These are phyloP conservation scores for Catamblyrhynchus diadema DNA, from an alignment of 2,797 vertebrate species.

Conservation along the genomic window DNA sequence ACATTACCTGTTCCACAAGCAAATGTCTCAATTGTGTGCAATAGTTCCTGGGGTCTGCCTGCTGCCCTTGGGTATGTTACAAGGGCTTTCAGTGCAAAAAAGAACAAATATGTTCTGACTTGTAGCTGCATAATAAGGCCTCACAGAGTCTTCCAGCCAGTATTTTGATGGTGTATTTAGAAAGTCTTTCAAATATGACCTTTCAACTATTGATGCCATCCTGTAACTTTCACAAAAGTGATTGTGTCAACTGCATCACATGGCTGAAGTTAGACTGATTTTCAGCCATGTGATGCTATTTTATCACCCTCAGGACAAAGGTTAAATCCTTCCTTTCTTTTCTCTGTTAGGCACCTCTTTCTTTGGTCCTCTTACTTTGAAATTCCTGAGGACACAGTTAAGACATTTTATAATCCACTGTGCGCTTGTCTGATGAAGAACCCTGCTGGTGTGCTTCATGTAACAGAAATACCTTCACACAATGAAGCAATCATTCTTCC, in stretches of 20 bases:
- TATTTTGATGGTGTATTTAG: conserved; percentile 5
- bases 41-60: not conserved
- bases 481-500: conserved; percentile 58
- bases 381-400: conserved; percentile 55
- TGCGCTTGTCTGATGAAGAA: conserved; percentile 41
- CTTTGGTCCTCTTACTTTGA: conserved; percentile 40
- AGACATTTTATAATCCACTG: conserved; percentile 48
- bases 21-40: not conserved
- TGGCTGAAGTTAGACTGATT: conserved; percentile 58
- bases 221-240: conserved; percentile 43
- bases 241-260: conserved; percentile 59
- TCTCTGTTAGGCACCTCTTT: conserved; percentile 43
- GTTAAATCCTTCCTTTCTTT: conserved; percentile 69
- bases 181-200: conserved; percentile 35
- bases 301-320: conserved; percentile 73
- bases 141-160: not conserved
- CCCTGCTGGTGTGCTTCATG: conserved; percentile 21
- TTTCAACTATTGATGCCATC: conserved; percentile 37
- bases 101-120: not conserved
- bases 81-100: not conserved
- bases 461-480: conserved; percentile 48
- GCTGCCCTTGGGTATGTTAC: not conserved
- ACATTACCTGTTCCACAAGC: not conserved
- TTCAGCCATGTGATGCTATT: conserved; percentile 71
- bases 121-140: not conserved